These are phyloP conservation scores for Lumbricus terrestris DNA, from an alignment of 2,888 invertebrate species.

Conservation along the genomic window DNA sequence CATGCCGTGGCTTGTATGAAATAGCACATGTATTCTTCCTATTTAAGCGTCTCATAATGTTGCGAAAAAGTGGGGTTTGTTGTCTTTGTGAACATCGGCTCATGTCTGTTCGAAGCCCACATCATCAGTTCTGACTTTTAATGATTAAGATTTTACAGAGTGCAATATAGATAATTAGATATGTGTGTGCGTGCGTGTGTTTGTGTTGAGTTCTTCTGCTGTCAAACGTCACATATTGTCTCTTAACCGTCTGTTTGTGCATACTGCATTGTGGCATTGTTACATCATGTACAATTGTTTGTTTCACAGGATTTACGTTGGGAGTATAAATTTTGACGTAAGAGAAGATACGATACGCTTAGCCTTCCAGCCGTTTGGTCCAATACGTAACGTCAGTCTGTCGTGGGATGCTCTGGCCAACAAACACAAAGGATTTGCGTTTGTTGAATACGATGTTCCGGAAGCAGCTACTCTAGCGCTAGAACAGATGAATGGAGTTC, in stretches of 20 bases:
- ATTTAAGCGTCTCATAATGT: not conserved
- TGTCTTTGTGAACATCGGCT: too few relatives aligned
- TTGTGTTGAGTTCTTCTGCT: not conserved
- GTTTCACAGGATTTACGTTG: constrained; percentile 78
- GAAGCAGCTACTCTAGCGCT: constrained; percentile 97
- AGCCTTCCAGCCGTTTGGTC: constrained; percentile 95
- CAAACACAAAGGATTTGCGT: constrained; percentile 99
- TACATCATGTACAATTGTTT: not conserved
- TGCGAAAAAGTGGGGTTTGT: too few relatives aligned
- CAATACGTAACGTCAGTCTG: constrained; percentile 99
- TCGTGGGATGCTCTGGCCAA: constrained; percentile 95
- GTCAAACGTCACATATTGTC: not conserved
- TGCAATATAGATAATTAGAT: too few relatives aligned
- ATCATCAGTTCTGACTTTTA: too few relatives aligned
- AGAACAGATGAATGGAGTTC: constrained; percentile 99
- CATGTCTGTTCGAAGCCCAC: too few relatives aligned
- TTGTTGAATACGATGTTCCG: constrained; percentile 98
- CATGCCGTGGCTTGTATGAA: not conserved
- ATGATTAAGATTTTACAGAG: not conserved
- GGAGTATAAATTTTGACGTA: constrained; percentile 97
- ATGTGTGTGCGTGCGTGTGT: too few relatives aligned
- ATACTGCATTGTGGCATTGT: not conserved
- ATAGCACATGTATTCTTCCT: not conserved
- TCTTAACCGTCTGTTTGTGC: not conserved
- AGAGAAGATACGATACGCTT: constrained; percentile 97